Evolutionary conservation across 2,113 vertebrate genomes (phyloP).

Genomic region (Castor canadensis): DNA sequence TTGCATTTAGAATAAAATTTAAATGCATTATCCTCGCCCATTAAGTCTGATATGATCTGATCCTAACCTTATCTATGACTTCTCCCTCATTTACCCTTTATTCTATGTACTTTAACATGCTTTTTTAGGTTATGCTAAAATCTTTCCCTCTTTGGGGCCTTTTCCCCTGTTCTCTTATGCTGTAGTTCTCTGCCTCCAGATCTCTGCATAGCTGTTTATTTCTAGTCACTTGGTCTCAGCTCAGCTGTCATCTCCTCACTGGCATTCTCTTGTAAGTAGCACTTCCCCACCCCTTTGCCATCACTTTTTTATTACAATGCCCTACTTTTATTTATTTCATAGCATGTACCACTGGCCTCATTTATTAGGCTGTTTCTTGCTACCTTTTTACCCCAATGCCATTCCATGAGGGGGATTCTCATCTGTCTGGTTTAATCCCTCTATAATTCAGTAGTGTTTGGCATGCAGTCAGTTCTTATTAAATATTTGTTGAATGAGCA

Average conservation of each 20-base stretch:
- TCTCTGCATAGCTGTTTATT: neutral
- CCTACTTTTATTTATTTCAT: neutral
- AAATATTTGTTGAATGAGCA: conserved; percentile 27
- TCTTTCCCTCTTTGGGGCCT: neutral
- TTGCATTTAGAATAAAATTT: neutral
- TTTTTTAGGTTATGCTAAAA: neutral
- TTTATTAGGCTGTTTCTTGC: neutral
- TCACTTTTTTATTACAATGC: neutral
- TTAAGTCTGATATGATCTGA: neutral
- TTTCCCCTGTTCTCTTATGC: neutral
- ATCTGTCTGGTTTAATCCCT: neutral
- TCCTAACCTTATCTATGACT: neutral
- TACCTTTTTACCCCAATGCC: neutral
- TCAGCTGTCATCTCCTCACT: neutral
- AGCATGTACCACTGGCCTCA: neutral
- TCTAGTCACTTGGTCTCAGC: neutral
- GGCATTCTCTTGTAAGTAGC: neutral
- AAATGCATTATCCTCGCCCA: neutral
- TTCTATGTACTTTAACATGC: neutral
- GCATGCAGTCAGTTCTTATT: neutral
- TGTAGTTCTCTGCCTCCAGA: neutral
- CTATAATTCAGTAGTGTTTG: neutral
- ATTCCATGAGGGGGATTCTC: neutral
- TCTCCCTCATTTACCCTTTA: neutral
- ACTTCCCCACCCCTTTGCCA: neutral